Evolutionary conservation across 2,888 invertebrate genomes (phyloP).

Genomic region (Orthonychiurus folsomi): DNA sequence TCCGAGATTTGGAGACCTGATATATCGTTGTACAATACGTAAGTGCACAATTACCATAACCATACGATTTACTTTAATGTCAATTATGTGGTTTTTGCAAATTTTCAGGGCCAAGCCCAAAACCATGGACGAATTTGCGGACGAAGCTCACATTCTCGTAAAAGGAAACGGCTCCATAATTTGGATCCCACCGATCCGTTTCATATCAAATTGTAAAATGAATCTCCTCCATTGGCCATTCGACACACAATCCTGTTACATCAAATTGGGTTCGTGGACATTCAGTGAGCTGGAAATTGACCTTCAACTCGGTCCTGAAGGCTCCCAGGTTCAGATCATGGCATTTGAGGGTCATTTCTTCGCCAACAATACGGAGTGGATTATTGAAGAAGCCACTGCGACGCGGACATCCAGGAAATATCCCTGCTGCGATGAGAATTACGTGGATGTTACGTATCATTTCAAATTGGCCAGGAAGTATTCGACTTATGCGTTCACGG

Average conservation of each 20-base stretch:
- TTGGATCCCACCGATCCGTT: conserved; percentile 62
- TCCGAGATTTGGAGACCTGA: conserved; percentile 37
- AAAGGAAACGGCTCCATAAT: conserved; percentile 50
- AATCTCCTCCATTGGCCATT: conserved; percentile 65
- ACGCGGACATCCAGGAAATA: conserved; percentile 21
- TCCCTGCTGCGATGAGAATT: conserved; percentile 52
- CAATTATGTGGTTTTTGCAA: no score
- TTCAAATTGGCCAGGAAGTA: conserved; percentile 51
- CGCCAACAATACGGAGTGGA: conserved; percentile 47
- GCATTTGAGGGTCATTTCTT: background rate
- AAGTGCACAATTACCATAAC: conserved; percentile 6
- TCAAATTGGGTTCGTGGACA: conserved; percentile 67
- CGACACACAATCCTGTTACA: conserved; percentile 58
- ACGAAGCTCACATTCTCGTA: conserved; percentile 48
- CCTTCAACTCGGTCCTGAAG: conserved; percentile 18
- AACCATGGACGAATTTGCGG: conserved; percentile 22
- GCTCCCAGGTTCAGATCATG: conserved; percentile 1
- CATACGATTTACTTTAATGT: background rate
- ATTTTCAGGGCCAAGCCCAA: conserved; percentile 23
- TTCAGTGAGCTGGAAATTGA: conserved; percentile 53
- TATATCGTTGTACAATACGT: conserved; percentile 22
- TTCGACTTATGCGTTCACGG: conserved; percentile 53
- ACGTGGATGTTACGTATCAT: conserved; percentile 49
- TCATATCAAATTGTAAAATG: conserved; percentile 56
- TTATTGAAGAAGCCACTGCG: conserved; percentile 46